phyloP scores from a whole-genome alignment of 2,888 invertebrate species.

The Tetragnatha montana region DNA sequence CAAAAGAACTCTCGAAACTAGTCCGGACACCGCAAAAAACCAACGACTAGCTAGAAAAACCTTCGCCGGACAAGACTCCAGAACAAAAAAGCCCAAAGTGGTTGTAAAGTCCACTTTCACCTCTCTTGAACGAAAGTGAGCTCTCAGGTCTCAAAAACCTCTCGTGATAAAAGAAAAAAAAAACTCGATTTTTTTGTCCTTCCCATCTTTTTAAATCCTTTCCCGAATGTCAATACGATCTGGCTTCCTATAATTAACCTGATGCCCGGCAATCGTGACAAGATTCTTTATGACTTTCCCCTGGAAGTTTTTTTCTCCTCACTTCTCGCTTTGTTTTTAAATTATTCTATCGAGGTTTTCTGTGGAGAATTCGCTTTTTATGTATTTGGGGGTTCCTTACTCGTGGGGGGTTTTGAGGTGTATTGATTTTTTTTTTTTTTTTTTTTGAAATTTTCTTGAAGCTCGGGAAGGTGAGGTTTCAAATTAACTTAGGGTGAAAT shows the following conservation, averaged over 20 bases:
- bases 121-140: conserved; percentile 48
- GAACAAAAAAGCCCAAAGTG: conserved; percentile 20
- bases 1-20: neutral
- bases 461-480: neutral
- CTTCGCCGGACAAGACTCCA: neutral
- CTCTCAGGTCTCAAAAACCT: conserved; percentile 37
- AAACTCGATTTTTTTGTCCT: neutral
- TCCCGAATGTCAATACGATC: conserved; percentile 62
- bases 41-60: conserved; percentile 11
- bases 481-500: neutral
- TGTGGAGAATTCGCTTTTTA: neutral
- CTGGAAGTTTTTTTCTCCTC: neutral
- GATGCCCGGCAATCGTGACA: conserved; percentile 64
- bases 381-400: neutral
- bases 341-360: conserved; percentile 25
- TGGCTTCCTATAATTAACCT: conserved; percentile 66
- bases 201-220: conserved; percentile 8
- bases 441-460: neutral
- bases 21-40: neutral
- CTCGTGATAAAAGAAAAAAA: conserved; percentile 23
- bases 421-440: conserved; percentile 12
- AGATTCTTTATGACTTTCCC: conserved; percentile 35
- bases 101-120: conserved; percentile 52
- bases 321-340: conserved; percentile 22
- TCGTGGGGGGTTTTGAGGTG: neutral